Base-by-base conservation (phyloP, 2,113 vertebrate species). In the Gavia stellata region DNA sequence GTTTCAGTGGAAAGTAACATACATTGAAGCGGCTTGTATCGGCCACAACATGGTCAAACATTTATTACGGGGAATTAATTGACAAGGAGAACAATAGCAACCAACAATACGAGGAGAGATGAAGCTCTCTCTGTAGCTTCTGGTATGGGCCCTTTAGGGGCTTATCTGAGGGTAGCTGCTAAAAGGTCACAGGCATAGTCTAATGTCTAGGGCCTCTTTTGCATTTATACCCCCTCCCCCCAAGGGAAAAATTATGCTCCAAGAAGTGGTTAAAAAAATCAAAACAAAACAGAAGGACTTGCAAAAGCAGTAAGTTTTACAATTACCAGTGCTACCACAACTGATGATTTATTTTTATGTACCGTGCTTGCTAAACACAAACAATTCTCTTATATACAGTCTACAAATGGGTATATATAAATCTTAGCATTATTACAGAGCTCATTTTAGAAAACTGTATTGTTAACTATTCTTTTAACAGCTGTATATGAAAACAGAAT, bases 61-160 rank as follows among this genome's bases (percentile, higher is more conserved):
- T 96, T 97, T 95, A 77, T 94, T 97, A 96, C 90, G 95, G 92
- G 96, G 90, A 97, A 97, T 87, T 94, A 88, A 93, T 63, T 96
- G 97, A 98, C 98, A 97, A 97, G 95, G 52, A 81, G 91, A 97
- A 98, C 97, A 98, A 98, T 97, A 86, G 88, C 73, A 83, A 77
- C 90, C 92, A 20, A 93, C 84, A 96, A 94, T 90, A 73, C 8
- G 13, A 81, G 88, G 72, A 86, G 94, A 95, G 34, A 82, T 58
- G 92, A 83, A 96, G 31, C 90, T 86, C 86, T 63, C 74, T 90
- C 88, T 93, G 81, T 81, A 87, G 92, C 78, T 96, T 67, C 28
- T 21, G 89, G 77, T 92, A 92, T 93, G 95, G 92, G 74, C 96
- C 92, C 96, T 97, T 88, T 34, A 87, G 78, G 73, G 96, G 78